Percentiles rank a stretch among this genome's conserved stretches.
phyloP scores from a whole-genome alignment of 2,113 vertebrate genomes.

The Anguilla japonica region DNA sequence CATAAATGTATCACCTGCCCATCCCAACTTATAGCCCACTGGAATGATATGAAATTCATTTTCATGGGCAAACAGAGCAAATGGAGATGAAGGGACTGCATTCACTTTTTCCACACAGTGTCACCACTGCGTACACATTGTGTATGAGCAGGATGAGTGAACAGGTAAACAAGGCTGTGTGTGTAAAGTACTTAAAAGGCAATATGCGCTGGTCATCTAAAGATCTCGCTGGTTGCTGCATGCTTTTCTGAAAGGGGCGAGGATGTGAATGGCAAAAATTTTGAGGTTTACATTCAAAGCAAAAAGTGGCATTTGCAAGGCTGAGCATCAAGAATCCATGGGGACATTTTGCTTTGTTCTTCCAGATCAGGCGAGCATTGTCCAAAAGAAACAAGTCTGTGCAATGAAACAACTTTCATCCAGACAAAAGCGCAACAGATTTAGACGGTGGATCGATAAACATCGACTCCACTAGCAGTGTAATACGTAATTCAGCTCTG shows the following conservation, averaged over 20 bases:
- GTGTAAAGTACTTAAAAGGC: not conserved
- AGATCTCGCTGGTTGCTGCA: not conserved
- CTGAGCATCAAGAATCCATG: not conserved
- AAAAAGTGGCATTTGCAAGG: not conserved
- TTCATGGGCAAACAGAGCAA: not conserved
- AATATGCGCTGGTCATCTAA: not conserved
- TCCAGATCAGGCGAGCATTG: not conserved
- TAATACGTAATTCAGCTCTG: no score
- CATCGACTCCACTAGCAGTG: no score
- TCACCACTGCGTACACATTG: not conserved
- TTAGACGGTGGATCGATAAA: not conserved
- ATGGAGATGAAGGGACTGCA: not conserved
- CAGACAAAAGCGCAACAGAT: not conserved
- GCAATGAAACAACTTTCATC: not conserved
- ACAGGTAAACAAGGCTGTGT: not conserved
- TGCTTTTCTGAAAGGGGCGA: not conserved
- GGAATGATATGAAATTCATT: not conserved
- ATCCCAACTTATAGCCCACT: not conserved
- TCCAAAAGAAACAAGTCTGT: not conserved
- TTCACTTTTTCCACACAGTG: not conserved
- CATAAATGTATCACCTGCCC: not conserved
- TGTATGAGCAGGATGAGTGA: slow-evolving; percentile 33
- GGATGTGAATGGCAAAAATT: not conserved
- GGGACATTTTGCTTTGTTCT: not conserved
- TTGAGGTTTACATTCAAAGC: not conserved